Evolutionary conservation across 1,140 invertebrate genomes (phyloP).

Genomic region (Bombus soroeensis): DNA sequence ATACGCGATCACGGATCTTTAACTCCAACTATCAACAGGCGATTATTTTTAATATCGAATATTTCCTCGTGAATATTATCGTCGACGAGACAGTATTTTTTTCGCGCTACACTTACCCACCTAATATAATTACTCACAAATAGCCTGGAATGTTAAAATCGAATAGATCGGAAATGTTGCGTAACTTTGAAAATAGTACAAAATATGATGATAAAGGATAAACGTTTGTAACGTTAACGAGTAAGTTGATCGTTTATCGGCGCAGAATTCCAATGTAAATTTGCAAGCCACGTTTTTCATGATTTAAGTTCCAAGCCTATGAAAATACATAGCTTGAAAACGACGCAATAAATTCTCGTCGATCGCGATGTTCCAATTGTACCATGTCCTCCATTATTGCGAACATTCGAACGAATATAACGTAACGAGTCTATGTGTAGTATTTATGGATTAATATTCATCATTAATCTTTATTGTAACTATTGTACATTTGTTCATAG

Average conservation of each 20-base stretch:
- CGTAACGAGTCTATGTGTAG: constrained; percentile 70
- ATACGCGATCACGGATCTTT: constrained; percentile 50
- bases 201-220: not conserved
- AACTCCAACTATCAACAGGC: constrained; percentile 17
- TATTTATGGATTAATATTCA: constrained; percentile 71
- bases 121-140: not conserved
- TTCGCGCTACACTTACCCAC: not conserved
- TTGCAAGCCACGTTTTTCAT: not conserved
- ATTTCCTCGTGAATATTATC: not conserved
- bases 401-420: constrained; percentile 54
- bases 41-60: constrained; percentile 7
- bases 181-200: not conserved
- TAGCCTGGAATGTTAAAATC: not conserved
- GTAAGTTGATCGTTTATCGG: too few species aligned
- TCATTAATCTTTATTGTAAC: constrained; percentile 72
- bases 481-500: constrained; percentile 81
- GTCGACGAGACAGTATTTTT: not conserved
- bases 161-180: not conserved
- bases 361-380: not conserved
- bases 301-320: not conserved
- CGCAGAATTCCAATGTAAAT: not conserved
- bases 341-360: not conserved
- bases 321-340: not conserved
- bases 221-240: not conserved
- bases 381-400: constrained; percentile 46